Conservation (phyloP, 2,113 vertebrate genomes). For the Dasyprocta punctata region DNA sequence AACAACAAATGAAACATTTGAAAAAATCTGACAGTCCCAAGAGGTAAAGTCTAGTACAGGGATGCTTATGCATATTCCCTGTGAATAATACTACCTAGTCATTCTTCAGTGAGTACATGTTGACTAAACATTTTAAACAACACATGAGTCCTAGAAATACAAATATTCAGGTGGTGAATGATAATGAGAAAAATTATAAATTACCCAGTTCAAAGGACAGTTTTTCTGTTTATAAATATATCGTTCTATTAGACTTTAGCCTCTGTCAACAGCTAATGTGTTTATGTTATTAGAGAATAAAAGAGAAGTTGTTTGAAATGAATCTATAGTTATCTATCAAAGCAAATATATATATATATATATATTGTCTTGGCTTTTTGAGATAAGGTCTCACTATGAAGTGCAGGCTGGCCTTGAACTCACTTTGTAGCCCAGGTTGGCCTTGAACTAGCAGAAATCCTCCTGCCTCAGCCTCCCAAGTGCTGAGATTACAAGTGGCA, state of each 20-base stretch:
- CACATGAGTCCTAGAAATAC: neutral
- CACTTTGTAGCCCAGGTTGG: no score
- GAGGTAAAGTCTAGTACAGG: neutral
- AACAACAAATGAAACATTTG: neutral
- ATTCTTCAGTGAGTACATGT: neutral
- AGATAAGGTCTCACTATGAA: no score
- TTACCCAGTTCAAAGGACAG: neutral
- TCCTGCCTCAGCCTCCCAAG: no score
- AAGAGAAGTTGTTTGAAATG: neutral
- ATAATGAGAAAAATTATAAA: neutral
- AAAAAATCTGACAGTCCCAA: neutral
- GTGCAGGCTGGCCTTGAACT: no score
- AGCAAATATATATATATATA: no score
- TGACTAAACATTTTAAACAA: neutral
- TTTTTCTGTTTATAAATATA: neutral
- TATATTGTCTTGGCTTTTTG: no score
- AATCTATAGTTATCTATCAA: neutral
- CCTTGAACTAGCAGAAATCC: no score
- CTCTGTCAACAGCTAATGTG: neutral
- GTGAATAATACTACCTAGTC: neutral
- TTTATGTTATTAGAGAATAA: neutral
- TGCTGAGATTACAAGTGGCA: no score
- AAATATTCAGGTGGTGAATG: neutral
- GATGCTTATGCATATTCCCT: neutral
- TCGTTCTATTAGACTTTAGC: neutral